Conservation (phyloP, 2,888 invertebrate genomes). For the Lithophane semibrunnea region DNA sequence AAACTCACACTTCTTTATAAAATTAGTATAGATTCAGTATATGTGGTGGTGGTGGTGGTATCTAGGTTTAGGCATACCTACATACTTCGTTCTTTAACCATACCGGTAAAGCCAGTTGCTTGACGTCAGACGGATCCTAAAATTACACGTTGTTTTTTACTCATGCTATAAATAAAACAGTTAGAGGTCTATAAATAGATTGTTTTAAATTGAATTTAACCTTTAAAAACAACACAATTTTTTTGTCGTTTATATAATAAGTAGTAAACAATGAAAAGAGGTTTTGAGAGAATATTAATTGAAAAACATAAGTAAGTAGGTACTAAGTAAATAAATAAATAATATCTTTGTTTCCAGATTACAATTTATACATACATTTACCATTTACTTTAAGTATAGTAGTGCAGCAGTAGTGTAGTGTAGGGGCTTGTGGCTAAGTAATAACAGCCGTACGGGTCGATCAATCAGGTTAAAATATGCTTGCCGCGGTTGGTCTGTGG, state of each 20-base stretch:
- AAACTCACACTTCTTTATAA: not conserved
- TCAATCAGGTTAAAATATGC: too few species aligned
- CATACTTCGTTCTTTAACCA: not conserved
- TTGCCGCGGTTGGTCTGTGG: too few species aligned
- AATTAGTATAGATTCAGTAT: too few species aligned
- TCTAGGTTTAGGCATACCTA: not conserved
- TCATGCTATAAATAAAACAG: not conserved
- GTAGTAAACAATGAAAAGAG: not conserved
- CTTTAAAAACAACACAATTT: slow-evolving; percentile 1
- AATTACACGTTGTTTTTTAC: not conserved
- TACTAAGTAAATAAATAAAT: too few species aligned
- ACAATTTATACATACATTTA: too few species aligned
- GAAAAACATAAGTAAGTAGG: not conserved
- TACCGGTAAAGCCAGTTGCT: slow-evolving; percentile 30
- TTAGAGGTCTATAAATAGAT: slow-evolving; percentile 13
- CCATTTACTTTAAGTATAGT: too few species aligned
- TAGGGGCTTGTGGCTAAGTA: too few species aligned
- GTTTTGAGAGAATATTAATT: not conserved
- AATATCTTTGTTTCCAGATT: too few species aligned
- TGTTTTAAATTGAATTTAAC: not conserved
- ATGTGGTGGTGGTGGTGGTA: too few species aligned
- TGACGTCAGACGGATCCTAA: slow-evolving; percentile 46
- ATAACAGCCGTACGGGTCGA: too few species aligned
- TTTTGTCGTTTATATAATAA: not conserved
- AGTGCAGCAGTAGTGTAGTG: too few species aligned